These are phyloP conservation scores for Hemaris fuciformis DNA, from an alignment of 2,888 invertebrate species.

Conservation along the genomic window DNA sequence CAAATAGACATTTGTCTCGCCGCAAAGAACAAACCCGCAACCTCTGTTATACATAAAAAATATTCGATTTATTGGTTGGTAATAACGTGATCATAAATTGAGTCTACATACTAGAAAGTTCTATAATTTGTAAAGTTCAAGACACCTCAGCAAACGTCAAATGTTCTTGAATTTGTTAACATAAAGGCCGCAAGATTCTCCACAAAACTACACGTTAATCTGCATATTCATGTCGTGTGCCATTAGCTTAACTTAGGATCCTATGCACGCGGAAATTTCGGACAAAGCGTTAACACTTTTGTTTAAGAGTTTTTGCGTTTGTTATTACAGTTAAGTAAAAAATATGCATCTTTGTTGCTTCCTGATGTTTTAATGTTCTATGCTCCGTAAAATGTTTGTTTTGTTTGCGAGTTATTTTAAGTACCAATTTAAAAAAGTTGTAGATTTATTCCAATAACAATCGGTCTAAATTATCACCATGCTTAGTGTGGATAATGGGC, in stretches of 20 bases:
- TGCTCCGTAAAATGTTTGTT: neutral
- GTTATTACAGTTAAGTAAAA: neutral
- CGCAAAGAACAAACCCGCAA: too few species aligned
- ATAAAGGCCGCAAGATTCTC: slow-evolving; percentile 30
- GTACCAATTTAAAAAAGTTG: too few species aligned
- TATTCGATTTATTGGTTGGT: too few species aligned
- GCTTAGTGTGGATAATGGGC: neutral
- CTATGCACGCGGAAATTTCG: neutral
- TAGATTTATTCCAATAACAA: neutral
- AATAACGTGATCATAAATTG: neutral
- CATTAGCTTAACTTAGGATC: neutral
- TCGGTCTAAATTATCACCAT: neutral
- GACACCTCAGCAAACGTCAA: slow-evolving; percentile 21
- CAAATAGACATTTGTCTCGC: too few species aligned
- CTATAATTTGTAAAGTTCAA: neutral
- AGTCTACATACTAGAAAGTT: neutral
- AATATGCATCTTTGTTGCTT: neutral
- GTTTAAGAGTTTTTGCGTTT: neutral
- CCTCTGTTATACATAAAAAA: too few species aligned
- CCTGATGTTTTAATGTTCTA: neutral
- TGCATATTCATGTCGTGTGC: slow-evolving; percentile 11
- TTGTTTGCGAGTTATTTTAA: too few species aligned
- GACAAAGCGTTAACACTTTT: slow-evolving; percentile 3
- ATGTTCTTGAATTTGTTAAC: slow-evolving; percentile 27
- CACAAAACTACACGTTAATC: slow-evolving; percentile 12